Evolutionary conservation across 2,113 vertebrate genomes (phyloP), one percentile per base, ranked within the genome.

Genomic region (Sceloporus tristichus): DNA sequence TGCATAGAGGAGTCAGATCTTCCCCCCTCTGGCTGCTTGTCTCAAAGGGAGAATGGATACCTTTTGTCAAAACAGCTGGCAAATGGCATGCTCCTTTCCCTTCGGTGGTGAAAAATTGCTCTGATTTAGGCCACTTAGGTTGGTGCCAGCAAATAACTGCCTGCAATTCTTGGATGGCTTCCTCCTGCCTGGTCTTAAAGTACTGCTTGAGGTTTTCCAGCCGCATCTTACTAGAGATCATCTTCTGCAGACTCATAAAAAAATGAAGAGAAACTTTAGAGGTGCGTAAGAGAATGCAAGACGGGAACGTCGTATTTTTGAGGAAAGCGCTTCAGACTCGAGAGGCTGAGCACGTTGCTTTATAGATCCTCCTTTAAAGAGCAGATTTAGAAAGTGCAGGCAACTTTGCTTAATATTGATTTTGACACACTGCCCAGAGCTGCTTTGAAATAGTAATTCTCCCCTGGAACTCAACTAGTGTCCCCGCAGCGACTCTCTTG

Each of bases 1-100:
- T 80, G 0, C 76, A 91, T 89, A 7, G 86, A 92, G 92, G 85
- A 89, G 91, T 86, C 71, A 9, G 85, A 62, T 0, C 34, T 78
- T 90, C 90, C 91, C 80, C 85, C 62, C 25, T 53, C 54, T 5
- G 10, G 82, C 91, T 91, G 71, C 91, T 92, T 92, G 73, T 85
- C 93, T 92, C 90, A 89, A n/a, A 84, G 89, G 86, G 90, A 90
- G 88, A 79, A 91, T 85, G 95, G 75, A 29, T 8, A 85, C 90
- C 76, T 92, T 34, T 93, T 80, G 84, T 90, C 38, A 90, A 89
- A 86, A 74, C 80, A 40, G 48, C 23, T 76, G 34, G 23, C 73
- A 76, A 85, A 40, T 76, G 23, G 84, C 29, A 75, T 21, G 7
- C 48, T 53, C 9, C 9, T 19, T n/a, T 14, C 9, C 3, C 27